A percentile compares a stretch with the other conserved stretches of the same genome.
phyloP scores from a whole-genome alignment of 2,797 vertebrate species.

The Xyrichtys novacula region DNA sequence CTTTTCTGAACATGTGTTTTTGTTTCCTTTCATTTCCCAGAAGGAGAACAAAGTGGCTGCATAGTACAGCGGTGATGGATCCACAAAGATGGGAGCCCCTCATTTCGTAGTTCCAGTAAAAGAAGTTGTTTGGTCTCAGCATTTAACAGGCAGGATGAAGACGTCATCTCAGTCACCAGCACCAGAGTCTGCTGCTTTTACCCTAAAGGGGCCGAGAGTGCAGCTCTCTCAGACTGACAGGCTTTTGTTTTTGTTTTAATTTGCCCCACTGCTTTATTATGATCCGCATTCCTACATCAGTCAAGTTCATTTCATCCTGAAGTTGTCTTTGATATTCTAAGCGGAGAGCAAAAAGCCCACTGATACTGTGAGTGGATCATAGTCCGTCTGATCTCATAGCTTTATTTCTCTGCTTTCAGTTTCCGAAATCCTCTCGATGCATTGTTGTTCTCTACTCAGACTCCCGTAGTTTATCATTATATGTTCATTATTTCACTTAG shows the following conservation, averaged over 20 bases:
- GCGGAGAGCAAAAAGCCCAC: conserved; percentile 86
- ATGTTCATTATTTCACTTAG: conserved; percentile 47
- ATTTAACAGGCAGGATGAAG: conserved; percentile 88
- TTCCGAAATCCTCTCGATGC: conserved; percentile 69
- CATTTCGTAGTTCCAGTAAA: conserved; percentile 69
- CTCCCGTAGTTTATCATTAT: conserved; percentile 85
- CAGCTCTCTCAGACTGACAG: conserved; percentile 67
- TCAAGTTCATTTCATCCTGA: conserved; percentile 88
- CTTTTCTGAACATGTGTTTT: not conserved
- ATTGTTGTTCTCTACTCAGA: conserved; percentile 51
- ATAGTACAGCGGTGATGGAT: conserved; percentile 83
- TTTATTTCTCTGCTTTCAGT: conserved; percentile 82
- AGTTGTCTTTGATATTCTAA: conserved; percentile 88
- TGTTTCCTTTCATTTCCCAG: conserved; percentile 74
- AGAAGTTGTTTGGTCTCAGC: conserved; percentile 84
- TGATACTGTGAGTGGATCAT: conserved; percentile 91
- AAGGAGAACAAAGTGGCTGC: conserved; percentile 99
- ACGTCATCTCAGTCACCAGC: conserved; percentile 90
- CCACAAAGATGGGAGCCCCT: conserved; percentile 81
- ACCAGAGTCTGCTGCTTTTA: conserved; percentile 85
- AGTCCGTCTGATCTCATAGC: conserved; percentile 78
- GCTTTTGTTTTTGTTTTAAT: conserved; percentile 21
- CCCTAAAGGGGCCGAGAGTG: conserved; percentile 81
- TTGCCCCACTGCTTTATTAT: conserved; percentile 82
- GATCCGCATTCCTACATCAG: conserved; percentile 92